phyloP scores from a whole-genome alignment of 2,113 vertebrate genomes.

The Verasper variegatus region DNA sequence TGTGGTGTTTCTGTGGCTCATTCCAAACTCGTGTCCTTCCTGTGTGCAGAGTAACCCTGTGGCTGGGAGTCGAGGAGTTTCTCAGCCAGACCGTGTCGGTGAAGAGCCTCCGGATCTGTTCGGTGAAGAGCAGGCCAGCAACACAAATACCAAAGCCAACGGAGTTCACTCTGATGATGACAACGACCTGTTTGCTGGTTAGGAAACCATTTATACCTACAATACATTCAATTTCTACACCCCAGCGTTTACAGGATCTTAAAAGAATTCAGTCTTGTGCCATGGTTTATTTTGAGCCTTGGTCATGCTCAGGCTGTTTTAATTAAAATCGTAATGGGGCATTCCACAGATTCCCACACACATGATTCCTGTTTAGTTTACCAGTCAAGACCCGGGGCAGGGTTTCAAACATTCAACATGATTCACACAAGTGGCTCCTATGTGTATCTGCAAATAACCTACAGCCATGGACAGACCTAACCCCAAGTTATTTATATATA shows the following conservation, averaged over 20 bases:
- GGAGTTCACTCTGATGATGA: slow-evolving; percentile 90
- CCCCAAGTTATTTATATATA: too few relatives aligned
- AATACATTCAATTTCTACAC: not conserved
- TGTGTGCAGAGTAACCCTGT: slow-evolving; percentile 58
- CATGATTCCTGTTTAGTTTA: too few relatives aligned
- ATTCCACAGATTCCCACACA: too few relatives aligned
- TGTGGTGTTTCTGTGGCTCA: not conserved
- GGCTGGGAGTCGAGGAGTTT: slow-evolving; percentile 62
- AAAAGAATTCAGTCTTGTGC: too few relatives aligned
- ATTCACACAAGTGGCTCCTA: not conserved
- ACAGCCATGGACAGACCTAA: not conserved
- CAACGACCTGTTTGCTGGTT: slow-evolving; percentile 92
- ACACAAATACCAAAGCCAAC: slow-evolving; percentile 82
- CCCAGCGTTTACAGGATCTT: not conserved
- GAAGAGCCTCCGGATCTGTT: slow-evolving; percentile 72
- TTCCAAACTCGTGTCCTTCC: not conserved
- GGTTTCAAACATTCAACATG: not conserved
- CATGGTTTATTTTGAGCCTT: not conserved
- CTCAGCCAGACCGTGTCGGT: slow-evolving; percentile 44
- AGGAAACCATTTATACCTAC: not conserved
- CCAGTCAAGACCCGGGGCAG: not conserved
- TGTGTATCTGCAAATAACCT: not conserved
- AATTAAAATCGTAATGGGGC: not conserved
- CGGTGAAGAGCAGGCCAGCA: slow-evolving; percentile 60
- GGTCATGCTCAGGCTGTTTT: not conserved